Evolutionary conservation across 2,888 invertebrate genomes (phyloP).

Genomic region (Patella pellucida): DNA sequence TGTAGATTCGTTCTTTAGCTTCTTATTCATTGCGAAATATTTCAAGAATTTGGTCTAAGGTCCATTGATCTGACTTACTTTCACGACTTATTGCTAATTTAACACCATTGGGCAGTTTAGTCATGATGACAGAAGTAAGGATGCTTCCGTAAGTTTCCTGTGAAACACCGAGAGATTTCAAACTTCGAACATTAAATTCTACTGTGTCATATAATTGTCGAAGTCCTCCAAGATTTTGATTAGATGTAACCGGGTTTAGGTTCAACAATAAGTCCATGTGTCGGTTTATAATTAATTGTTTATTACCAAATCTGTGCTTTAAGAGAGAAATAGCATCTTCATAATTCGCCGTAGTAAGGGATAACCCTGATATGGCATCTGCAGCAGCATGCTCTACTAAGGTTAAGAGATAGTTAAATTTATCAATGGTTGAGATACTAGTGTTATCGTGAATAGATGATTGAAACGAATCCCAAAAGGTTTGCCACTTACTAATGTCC

Average conservation of each 20-base stretch:
- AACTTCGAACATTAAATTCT: slow-evolving; percentile 2
- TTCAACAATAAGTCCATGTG: not conserved
- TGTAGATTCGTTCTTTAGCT: not conserved
- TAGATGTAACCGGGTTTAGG: not conserved
- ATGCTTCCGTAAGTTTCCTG: not conserved
- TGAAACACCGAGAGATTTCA: not conserved
- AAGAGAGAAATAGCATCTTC: not conserved
- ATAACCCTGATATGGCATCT: not conserved
- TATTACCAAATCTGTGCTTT: not conserved
- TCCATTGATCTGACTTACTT: not conserved
- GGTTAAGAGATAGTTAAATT: not conserved
- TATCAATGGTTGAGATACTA: not conserved
- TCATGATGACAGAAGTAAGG: not conserved
- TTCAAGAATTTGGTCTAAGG: not conserved
- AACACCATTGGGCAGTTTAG: not conserved
- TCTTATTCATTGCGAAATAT: not conserved
- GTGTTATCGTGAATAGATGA: not conserved
- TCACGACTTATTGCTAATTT: not conserved
- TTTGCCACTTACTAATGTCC: not conserved
- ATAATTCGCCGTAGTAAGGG: not conserved
- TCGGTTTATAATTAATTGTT: slow-evolving; percentile 3
- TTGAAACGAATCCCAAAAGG: not conserved
- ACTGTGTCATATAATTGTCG: not conserved
- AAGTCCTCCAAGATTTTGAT: not conserved
- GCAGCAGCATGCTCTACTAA: not conserved